Evolutionary conservation across 2,113 vertebrate species (phyloP).

Genomic region (Anseranas semipalmata): DNA sequence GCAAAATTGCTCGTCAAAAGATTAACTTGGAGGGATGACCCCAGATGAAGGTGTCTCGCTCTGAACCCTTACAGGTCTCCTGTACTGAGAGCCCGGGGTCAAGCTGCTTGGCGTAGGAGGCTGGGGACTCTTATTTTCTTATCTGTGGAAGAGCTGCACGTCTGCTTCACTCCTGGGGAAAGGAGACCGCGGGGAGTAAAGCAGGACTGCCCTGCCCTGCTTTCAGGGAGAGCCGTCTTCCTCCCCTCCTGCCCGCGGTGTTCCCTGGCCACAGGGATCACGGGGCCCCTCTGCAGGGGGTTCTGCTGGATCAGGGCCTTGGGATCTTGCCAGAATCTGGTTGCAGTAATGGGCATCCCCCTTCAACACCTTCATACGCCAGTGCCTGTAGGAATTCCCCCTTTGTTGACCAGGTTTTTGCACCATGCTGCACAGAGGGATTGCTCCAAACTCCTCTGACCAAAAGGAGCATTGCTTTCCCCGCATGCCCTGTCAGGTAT

Average conservation of each 20-base stretch:
- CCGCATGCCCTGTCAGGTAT: not conserved
- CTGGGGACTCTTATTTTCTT: not conserved
- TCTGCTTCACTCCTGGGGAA: not conserved
- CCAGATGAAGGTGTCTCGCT: not conserved
- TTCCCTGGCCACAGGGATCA: not conserved
- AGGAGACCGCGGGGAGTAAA: not conserved
- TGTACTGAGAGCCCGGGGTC: not conserved
- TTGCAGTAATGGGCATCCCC: not conserved
- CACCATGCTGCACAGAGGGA: not conserved
- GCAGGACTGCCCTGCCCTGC: not conserved
- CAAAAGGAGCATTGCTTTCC: not conserved
- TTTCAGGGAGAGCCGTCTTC: not conserved
- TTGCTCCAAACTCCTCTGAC: not conserved
- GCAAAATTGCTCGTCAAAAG: not conserved
- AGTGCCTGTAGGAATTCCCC: not conserved
- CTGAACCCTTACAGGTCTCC: not conserved
- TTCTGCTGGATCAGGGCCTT: not conserved
- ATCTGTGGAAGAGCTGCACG: not conserved
- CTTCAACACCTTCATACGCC: not conserved
- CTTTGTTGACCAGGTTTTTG: not conserved
- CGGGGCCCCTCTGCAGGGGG: not conserved
- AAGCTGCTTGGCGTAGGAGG: not conserved
- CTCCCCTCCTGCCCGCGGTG: not conserved
- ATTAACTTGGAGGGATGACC: not conserved
- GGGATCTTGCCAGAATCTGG: not conserved